A percentile compares a stretch with the other conserved stretches of the same genome.
These are phyloP conservation scores for Syngnathus rostellatus DNA, from an alignment of 2,797 vertebrate species.

Conservation along the genomic window DNA sequence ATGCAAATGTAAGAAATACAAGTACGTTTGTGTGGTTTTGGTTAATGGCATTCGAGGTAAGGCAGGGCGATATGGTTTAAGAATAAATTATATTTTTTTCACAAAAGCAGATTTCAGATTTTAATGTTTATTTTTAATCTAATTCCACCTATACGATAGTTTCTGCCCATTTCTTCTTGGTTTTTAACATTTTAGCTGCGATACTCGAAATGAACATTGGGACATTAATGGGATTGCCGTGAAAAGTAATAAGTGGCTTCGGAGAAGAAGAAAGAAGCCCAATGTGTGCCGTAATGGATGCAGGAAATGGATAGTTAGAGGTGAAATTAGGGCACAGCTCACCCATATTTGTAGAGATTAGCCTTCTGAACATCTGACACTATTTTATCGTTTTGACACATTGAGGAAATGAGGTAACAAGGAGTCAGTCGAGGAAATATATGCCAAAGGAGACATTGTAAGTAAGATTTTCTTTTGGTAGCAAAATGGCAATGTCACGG, in stretches of 20 bases:
- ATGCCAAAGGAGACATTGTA: neutral
- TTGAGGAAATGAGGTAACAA: neutral
- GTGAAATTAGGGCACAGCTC: conserved; percentile 4
- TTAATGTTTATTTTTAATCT: too few species aligned
- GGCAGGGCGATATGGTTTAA: neutral
- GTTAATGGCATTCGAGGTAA: neutral
- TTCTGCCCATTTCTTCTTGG: neutral
- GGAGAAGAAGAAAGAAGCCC: neutral
- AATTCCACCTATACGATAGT: too few species aligned
- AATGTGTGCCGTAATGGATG: neutral
- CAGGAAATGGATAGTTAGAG: conserved; percentile 1
- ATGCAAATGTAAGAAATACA: neutral
- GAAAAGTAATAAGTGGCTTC: neutral
- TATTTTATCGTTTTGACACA: neutral
- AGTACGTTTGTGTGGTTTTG: neutral
- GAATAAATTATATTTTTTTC: neutral
- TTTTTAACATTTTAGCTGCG: neutral
- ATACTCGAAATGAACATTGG: neutral
- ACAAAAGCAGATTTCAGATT: neutral
- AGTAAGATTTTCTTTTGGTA: neutral
- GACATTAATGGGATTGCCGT: neutral
- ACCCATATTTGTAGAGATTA: neutral
- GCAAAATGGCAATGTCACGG: neutral
- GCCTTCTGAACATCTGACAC: neutral
- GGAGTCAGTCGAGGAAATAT: neutral